Evolutionary conservation across 2,797 vertebrate genomes (phyloP), one percentile per base, ranked within the genome.

Genomic region (Enteromius trimaculatus): DNA sequence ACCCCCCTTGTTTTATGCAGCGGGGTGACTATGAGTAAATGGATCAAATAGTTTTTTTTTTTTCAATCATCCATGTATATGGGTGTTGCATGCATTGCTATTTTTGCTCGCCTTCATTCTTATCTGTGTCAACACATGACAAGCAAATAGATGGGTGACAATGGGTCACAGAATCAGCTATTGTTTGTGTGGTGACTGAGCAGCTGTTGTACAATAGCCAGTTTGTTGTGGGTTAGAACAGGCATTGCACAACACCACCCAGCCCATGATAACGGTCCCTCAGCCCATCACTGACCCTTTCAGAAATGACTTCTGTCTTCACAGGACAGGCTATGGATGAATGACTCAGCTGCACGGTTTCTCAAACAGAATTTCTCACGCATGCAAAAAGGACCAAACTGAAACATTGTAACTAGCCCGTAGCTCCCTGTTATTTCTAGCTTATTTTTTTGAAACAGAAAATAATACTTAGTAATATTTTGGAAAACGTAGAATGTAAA

Each of bases 141-240:
- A 69, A 82, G 87, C 84, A 85, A 84, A 79, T 84, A 87, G 90
- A 89, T 87, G 86, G 85, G 89, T 91, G 89, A 94, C 92, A 92
- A 91, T 90, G 87, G 88, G 74, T 88, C 90, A 92, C 90, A 94
- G 90, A 94, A 92, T 91, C 86, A 82, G 86, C 91, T 90, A 93
- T 93, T 95, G 94, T 95, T 91, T 88, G 84, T 64, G 84, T 81
- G 89, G 85, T 89, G 91, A 94, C 86, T 65, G 92, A 91, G 92
- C 88, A 87, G 86, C 82, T 88, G 86, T 87, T 90, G 87, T 82
- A 93, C 94, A 94, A 93, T 92, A 91, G 91, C 90, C 90, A 89
- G 89, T 88, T 91, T 81, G 90, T 75, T 55, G 86, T 72, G 86
- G 86, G 85, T 39, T 80, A 92, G 87, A 92, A 87, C 91, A 92